Conservation (phyloP, 2,113 vertebrate genomes). For the Chaenocephalus aceratus region DNA sequence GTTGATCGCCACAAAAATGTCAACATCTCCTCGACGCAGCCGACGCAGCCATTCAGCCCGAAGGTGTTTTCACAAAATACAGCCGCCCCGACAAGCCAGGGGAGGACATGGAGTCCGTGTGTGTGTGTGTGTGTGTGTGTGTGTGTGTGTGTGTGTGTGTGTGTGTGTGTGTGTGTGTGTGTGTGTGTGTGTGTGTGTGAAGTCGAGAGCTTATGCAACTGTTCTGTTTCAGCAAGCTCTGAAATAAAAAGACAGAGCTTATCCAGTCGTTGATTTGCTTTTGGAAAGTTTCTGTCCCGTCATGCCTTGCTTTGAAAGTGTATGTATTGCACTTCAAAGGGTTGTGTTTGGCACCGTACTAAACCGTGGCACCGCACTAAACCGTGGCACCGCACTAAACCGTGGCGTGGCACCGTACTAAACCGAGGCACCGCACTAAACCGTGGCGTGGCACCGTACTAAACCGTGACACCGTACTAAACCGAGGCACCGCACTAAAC, state of each 20-base stretch:
- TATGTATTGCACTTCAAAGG: background rate
- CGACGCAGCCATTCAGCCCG: conserved; percentile 76
- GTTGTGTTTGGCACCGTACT: no score
- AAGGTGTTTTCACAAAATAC: conserved; percentile 66
- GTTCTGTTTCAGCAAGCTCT: conserved; percentile 59
- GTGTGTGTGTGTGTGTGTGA: conserved; percentile 22
- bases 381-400: no score
- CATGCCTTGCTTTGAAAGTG: conserved; percentile 5
- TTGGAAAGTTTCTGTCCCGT: conserved; percentile 41
- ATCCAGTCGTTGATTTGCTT: background rate
- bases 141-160: conserved; percentile 19
- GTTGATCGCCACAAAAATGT: conserved; percentile 85
- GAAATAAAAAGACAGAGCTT: conserved; percentile 48
- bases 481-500: no score
- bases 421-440: no score
- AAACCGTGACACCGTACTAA: no score
- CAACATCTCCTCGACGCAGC: conserved; percentile 80
- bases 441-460: no score
- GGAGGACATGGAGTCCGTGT: background rate
- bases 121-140: conserved; percentile 13
- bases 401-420: no score
- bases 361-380: no score
- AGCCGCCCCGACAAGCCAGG: conserved; percentile 59
- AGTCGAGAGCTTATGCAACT: conserved; percentile 73
- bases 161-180: conserved; percentile 6